Evolutionary conservation across 2,888 invertebrate species (phyloP), one percentile per base, ranked within the genome.

Genomic region (Eupithecia centaureata): DNA sequence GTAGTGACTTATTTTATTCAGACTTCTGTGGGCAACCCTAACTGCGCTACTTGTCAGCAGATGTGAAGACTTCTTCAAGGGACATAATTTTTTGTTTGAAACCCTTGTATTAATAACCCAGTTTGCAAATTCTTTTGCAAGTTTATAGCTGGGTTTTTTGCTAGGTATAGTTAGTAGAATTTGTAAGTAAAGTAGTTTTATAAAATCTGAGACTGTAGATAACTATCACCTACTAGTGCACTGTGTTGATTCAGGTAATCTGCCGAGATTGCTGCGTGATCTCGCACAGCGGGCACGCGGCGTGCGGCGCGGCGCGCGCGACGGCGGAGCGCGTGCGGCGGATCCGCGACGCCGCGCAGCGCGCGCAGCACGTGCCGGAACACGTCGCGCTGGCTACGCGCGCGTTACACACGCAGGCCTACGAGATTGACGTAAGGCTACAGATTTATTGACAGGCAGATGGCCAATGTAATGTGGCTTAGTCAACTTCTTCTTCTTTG

Each of bases 241-340:
- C n/a, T n/a, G n/a, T n/a, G n/a, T 25, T 5, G 25, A 25, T 51
- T 32, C 79, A 95, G 95, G 94, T 95, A 67, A 89, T 95, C 35
- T 96, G 96, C 74, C 86, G 94, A 2, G 95, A 95, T 71, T 96
- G 95, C 82, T 93, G 94, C 74, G 84, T 95, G 25, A 80, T 94
- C 8, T 88, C 93, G 0, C 96, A 96, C 85, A 87, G 94, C 56
- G 95, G 94, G 8, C 96, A 96, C 86, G 94, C 94, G 32, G 93
- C 95, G 59, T 95, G 95, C 73, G 89, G 93, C 59, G 94, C 95
- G 28, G 79, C 94, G 0, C 94, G 95, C 52, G 95, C 95, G 1
- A 94, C 95, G 0, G 94, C 92, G 7, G 92, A 92, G 66, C 95
- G 95, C 71, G 93, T 94, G 0, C 90, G 94, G 7, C 83, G 92